Percentiles rank a stretch among this genome's conserved stretches.
Evolutionary conservation across 2,888 invertebrate genomes (phyloP).

Genomic region (Eupeodes latifasciatus): DNA sequence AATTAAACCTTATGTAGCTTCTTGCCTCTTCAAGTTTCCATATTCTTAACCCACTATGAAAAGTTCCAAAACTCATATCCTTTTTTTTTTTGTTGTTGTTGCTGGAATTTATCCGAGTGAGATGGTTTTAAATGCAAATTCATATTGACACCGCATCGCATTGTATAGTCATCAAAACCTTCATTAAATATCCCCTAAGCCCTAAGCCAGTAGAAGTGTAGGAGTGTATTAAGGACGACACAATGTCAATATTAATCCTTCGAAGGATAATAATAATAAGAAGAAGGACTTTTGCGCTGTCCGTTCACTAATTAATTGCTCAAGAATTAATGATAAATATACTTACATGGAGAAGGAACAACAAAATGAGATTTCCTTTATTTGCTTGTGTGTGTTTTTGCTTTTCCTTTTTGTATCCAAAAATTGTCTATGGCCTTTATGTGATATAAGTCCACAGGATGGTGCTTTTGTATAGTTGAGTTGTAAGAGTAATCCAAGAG

Average conservation of each 20-base stretch:
- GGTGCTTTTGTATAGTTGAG: neutral
- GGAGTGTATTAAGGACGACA: no score
- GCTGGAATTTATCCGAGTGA: neutral
- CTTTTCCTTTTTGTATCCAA: conserved; percentile 42
- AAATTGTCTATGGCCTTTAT: conserved; percentile 40
- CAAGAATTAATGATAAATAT: conserved; percentile 53
- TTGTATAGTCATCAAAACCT: neutral
- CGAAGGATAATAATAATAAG: no score
- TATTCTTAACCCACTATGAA: no score
- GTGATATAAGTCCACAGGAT: conserved; percentile 39
- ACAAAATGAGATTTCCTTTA: neutral
- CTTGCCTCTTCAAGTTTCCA: no score
- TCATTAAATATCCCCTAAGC: neutral
- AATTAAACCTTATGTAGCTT: no score
- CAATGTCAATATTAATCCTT: conserved; percentile 43
- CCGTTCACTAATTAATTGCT: conserved; percentile 68
- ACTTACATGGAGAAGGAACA: conserved; percentile 56
- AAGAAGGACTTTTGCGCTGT: conserved; percentile 29
- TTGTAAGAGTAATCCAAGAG: conserved; percentile 43
- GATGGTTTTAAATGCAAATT: conserved; percentile 56
- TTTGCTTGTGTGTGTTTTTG: neutral
- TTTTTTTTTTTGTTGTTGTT: neutral
- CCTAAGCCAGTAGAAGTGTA: neutral
- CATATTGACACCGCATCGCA: conserved; percentile 45
- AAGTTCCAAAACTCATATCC: neutral